Evolutionary conservation across 2,888 invertebrate genomes (phyloP).

Genomic region (Hecatera dysodea): DNA sequence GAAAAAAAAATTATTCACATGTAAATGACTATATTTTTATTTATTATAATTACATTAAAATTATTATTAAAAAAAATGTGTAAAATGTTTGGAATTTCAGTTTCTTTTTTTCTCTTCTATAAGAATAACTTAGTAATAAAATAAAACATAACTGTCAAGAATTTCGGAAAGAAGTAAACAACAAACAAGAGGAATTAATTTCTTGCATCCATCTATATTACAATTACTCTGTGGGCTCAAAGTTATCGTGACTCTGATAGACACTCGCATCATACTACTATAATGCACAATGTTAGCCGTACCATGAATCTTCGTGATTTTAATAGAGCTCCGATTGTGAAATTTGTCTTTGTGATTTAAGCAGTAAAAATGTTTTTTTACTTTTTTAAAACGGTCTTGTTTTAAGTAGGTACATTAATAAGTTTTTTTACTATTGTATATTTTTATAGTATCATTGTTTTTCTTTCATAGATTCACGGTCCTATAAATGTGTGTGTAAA

Average conservation of each 20-base stretch:
- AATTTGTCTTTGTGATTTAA: slow-evolving; percentile 46
- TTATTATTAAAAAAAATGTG: neutral
- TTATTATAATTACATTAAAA: neutral
- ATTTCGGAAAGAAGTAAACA: neutral
- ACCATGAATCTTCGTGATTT: slow-evolving; percentile 35
- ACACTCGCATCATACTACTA: neutral
- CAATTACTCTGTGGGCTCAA: neutral
- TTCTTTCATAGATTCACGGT: slow-evolving; percentile 17
- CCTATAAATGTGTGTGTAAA: slow-evolving; percentile 16
- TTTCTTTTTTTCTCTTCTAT: neutral
- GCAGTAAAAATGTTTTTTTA: slow-evolving; percentile 40
- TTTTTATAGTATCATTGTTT: slow-evolving; percentile 43
- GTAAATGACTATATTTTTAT: neutral
- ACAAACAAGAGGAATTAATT: neutral
- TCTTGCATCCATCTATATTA: neutral
- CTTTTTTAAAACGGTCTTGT: slow-evolving; percentile 39
- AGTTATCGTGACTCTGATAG: neutral
- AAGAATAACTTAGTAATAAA: neutral
- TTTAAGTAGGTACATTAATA: slow-evolving; percentile 43
- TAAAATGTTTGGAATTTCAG: neutral
- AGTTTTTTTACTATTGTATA: slow-evolving; percentile 49
- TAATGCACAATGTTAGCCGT: slow-evolving; percentile 51
- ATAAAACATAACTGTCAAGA: neutral
- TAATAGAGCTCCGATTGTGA: slow-evolving; percentile 28
- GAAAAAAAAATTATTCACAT: neutral